A percentile compares a stretch with the other conserved stretches of the same genome.
phyloP scores from a whole-genome alignment of 2,797 vertebrate genomes.

The Gallinago stenura region DNA sequence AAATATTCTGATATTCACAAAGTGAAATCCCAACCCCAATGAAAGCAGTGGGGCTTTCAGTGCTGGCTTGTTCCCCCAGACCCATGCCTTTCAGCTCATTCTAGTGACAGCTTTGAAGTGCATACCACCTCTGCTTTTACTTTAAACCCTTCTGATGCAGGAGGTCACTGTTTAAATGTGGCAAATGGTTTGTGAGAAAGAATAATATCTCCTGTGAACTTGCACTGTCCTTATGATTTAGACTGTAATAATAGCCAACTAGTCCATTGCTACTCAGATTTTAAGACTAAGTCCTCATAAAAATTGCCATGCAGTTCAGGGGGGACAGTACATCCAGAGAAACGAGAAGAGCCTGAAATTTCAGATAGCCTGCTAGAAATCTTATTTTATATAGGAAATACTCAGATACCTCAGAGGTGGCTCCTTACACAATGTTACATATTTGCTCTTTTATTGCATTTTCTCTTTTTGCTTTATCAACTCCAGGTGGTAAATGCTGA shows the following conservation, averaged over 20 bases:
- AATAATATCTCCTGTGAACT: background rate
- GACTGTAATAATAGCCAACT: background rate
- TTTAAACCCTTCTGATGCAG: background rate
- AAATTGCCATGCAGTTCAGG: background rate
- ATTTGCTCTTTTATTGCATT: background rate
- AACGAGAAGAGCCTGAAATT: background rate
- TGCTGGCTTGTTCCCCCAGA: background rate
- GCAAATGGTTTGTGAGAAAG: background rate
- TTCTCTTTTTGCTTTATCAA: background rate
- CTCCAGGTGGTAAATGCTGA: background rate
- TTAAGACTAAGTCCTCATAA: background rate
- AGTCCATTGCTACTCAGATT: background rate
- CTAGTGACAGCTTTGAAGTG: background rate
- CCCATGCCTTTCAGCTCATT: too few species aligned
- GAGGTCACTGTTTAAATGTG: background rate
- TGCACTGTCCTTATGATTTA: background rate
- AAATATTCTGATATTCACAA: background rate
- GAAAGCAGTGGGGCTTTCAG: background rate
- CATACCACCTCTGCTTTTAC: background rate
- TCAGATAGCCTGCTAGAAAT: background rate
- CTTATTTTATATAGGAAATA: background rate
- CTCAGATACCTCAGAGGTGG: background rate
- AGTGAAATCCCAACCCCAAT: accelerated
- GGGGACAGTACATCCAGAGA: background rate
- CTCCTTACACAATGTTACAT: background rate